Base-by-base conservation (phyloP, 1,140 invertebrate genomes). In the Orius insidiosus region DNA sequence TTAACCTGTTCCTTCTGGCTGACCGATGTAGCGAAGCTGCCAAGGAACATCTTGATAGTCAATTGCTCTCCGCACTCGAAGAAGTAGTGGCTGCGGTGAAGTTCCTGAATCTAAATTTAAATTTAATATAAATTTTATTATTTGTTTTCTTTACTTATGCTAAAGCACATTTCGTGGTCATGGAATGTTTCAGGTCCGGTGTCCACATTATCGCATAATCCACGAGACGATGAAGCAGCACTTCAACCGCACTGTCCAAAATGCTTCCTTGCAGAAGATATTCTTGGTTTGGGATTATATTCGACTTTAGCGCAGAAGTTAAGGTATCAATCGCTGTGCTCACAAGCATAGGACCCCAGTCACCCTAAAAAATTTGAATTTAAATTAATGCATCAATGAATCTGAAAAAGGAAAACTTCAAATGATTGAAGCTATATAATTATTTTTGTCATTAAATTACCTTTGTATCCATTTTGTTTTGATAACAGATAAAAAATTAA, bases 141-240 rank as follows among this genome's bases (percentile, higher is more conserved):
- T 33, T 3, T 5, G 30, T 31, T 30, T 5, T 41, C n/a, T 34
- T 38, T 55, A 62, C 81, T 66, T 33, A 86, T 71, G 48, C 75
- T 83, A 55, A 85, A 84, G 60, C 80, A 85, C 55, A 85, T 76
- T 68, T 87, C 84, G 55, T 90, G 81, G 66, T 95, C 89, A 59
- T 88, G 75, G 60, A 95, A 97, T 1, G 76, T 77, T 66, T 95
- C 89, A 6, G 85, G 80, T 5, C 80, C 82, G 46, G 78, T 75
- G 59, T 95, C 89, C 5, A 88, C 82, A 69, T 94, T 93, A 54
- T 96, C 92, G 64, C 90, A 95, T 0, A 95, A 68, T 2, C 92
- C 90, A 54, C 88, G 70, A 9, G 68, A 54, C 90, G 68, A 58
- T 96, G 87, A 10, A 95, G 65, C 13, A 97, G 68, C n/a, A 90